Percentiles rank a stretch among this genome's conserved stretches.
Conservation (phyloP, 2,113 vertebrate species). For the Aplodontia rufa region DNA sequence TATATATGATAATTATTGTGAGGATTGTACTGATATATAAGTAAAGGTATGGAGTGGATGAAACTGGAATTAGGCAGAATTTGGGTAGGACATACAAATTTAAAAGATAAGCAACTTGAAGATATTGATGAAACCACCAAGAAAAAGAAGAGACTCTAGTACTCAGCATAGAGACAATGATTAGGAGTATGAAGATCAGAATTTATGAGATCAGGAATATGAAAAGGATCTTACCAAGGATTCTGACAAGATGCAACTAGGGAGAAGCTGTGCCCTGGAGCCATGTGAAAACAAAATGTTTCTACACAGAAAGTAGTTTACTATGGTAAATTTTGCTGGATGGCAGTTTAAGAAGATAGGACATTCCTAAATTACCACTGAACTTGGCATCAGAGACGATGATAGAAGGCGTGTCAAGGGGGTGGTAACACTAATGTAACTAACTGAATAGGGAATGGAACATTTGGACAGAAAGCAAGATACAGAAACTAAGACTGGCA, state of each 20-base stretch:
- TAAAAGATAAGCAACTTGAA: constrained; percentile 15
- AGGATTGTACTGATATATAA: not conserved
- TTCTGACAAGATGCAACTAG: not conserved
- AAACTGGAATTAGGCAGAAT: constrained; percentile 10
- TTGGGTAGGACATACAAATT: not conserved
- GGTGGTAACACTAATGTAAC: not conserved
- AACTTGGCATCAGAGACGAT: not conserved
- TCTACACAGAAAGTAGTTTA: not conserved
- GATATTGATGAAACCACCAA: not conserved
- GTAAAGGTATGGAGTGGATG: not conserved
- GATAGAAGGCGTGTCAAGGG: not conserved
- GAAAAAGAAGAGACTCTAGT: not conserved
- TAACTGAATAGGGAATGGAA: not conserved
- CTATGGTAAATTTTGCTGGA: not conserved
- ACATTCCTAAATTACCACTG: not conserved
- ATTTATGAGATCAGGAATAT: not conserved
- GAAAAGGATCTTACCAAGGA: not conserved
- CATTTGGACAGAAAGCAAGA: not conserved
- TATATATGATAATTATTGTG: not conserved
- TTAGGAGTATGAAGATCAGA: too few species aligned
- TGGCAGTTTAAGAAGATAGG: not conserved
- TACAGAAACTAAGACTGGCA: not conserved
- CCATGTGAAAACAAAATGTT: not conserved
- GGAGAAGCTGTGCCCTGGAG: not conserved
- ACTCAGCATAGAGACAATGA: not conserved